A percentile compares a stretch with the other conserved stretches of the same genome.
phyloP scores from a whole-genome alignment of 2,888 invertebrate species.

The Leptopilina drosophilae region DNA sequence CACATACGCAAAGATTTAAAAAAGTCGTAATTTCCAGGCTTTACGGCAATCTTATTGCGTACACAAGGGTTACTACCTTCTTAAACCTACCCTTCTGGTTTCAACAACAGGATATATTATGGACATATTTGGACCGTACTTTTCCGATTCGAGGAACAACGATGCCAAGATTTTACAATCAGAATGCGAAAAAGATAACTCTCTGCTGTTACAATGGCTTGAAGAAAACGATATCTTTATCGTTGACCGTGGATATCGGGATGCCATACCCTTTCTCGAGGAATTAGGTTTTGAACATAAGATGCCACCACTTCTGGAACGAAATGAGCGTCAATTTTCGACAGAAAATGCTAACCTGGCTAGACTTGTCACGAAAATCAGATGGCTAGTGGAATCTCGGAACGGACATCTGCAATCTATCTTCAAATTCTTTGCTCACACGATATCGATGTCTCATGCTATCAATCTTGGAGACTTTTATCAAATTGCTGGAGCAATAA shows the following conservation, averaged over 20 bases:
- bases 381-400: slow-evolving; percentile 45
- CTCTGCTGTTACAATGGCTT: slow-evolving; percentile 31
- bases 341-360: slow-evolving; percentile 52
- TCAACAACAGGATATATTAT: slow-evolving; percentile 37
- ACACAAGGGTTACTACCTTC: slow-evolving; percentile 17
- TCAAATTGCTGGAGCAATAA: slow-evolving; percentile 47
- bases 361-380: slow-evolving; percentile 54
- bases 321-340: slow-evolving; percentile 45
- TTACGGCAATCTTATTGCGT: slow-evolving; percentile 11
- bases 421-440: slow-evolving; percentile 45
- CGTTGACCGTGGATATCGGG: slow-evolving; percentile 38
- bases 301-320: slow-evolving; percentile 31
- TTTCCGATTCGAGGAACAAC: slow-evolving; percentile 26
- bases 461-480: slow-evolving; percentile 38
- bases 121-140: slow-evolving; percentile 43
- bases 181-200: not conserved
- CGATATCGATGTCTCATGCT: not conserved
- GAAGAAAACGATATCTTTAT: slow-evolving; percentile 36
- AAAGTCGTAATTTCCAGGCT: slow-evolving; percentile 36
- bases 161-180: slow-evolving; percentile 24
- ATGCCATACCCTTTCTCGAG: slow-evolving; percentile 33
- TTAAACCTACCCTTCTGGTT: slow-evolving; percentile 21
- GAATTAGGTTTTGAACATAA: slow-evolving; percentile 15
- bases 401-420: slow-evolving; percentile 50
- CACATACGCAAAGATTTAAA: slow-evolving; percentile 34